A percentile compares a stretch with the other conserved stretches of the same genome.
Conservation (phyloP, 2,888 invertebrate species). For the Dynastes hyllus region DNA sequence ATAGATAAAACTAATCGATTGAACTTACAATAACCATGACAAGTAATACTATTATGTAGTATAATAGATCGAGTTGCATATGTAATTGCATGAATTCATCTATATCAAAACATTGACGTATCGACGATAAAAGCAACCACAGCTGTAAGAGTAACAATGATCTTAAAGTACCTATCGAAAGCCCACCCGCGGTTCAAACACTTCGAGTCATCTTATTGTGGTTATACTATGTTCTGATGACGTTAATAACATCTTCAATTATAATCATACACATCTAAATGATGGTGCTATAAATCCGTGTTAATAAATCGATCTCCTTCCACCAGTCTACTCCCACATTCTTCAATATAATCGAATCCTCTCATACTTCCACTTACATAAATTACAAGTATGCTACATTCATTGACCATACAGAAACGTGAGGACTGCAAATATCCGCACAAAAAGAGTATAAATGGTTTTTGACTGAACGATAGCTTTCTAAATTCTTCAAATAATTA, state of each 20-base stretch:
- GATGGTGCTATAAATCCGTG: not conserved
- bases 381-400: too few species aligned
- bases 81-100: conserved; percentile 2
- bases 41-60: too few species aligned
- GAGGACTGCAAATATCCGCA: too few species aligned
- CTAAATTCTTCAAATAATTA: too few species aligned
- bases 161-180: not conserved
- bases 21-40: too few species aligned
- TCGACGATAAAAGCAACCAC: not conserved
- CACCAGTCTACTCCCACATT: conserved; percentile 4
- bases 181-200: not conserved
- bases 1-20: too few species aligned
- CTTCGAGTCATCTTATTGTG: not conserved
- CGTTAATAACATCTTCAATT: not conserved
- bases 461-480: too few species aligned
- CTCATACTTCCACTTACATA: too few species aligned
- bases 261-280: not conserved
- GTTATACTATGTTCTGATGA: not conserved
- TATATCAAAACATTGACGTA: too few species aligned
- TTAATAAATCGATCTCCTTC: conserved; percentile 30
- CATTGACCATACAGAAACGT: too few species aligned
- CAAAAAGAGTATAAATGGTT: too few species aligned
- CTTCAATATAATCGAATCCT: conserved; percentile 19
- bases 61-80: not conserved
- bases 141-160: not conserved